Evolutionary conservation across 2,797 vertebrate genomes (phyloP).

Genomic region (Rousettus madagascariensis): DNA sequence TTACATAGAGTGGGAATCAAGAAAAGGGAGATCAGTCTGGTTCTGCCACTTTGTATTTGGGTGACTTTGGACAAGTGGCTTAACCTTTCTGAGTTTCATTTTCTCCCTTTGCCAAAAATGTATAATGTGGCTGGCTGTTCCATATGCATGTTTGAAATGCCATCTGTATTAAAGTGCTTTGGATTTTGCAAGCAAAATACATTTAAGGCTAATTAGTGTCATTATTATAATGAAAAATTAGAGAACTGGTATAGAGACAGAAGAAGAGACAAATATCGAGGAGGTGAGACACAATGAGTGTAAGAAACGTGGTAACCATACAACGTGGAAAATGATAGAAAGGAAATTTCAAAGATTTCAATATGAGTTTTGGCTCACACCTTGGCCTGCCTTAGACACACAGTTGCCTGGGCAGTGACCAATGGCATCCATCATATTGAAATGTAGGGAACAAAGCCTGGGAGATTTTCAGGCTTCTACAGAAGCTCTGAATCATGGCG

Average conservation of each 20-base stretch:
- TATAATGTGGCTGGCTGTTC: not conserved
- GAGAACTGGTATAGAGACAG: not conserved
- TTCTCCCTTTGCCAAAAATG: not conserved
- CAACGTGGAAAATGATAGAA: not conserved
- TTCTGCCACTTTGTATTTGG: not conserved
- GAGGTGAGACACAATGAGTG: not conserved
- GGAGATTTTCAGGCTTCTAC: not conserved
- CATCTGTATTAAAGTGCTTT: not conserved
- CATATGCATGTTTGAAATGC: not conserved
- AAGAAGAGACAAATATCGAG: not conserved
- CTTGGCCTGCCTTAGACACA: not conserved
- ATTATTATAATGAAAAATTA: not conserved
- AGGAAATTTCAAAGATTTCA: not conserved
- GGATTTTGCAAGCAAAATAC: not conserved
- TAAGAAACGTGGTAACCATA: not conserved
- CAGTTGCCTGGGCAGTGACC: not conserved
- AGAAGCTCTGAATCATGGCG: not conserved
- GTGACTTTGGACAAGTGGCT: not conserved
- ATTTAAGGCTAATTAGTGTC: not conserved
- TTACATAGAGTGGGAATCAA: not conserved
- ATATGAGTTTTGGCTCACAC: fast-evolving
- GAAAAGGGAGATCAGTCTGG: not conserved
- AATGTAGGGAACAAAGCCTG: not conserved
- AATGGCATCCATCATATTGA: not conserved
- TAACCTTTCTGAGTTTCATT: not conserved